Percentiles rank a stretch among this genome's conserved stretches.
phyloP scores from a whole-genome alignment of 92 coral and sea anemone species.

The Parazoanthus atlanticus region DNA sequence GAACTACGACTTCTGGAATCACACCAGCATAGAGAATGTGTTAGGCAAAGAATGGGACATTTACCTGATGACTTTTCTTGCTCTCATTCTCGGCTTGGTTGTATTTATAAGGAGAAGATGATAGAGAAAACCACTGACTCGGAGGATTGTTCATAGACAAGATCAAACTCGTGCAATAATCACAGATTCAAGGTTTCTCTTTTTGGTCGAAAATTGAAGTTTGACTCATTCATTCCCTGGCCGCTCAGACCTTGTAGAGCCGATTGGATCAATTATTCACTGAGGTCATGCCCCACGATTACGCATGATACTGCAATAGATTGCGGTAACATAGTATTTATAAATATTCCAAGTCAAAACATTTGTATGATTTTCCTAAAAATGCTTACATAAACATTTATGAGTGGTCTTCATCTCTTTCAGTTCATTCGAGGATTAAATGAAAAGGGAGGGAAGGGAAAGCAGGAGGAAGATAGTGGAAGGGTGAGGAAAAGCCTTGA shows the following conservation, averaged over 20 bases:
- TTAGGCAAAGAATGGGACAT: conserved; percentile 96
- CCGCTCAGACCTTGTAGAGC: background rate
- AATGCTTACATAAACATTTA: background rate
- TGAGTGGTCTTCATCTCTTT: background rate
- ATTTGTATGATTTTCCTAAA: background rate
- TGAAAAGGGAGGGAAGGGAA: background rate
- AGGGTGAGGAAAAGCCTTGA: too few species aligned
- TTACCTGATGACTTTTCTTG: conserved; percentile 86
- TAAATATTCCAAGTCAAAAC: background rate
- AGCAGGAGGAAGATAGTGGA: background rate
- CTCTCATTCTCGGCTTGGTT: conserved; percentile 81
- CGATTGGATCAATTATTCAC: background rate
- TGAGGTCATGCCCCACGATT: background rate
- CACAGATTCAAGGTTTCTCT: background rate
- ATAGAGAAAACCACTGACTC: background rate
- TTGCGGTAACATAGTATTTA: conserved; percentile 33
- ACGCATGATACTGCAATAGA: background rate
- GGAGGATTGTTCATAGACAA: background rate
- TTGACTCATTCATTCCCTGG: background rate
- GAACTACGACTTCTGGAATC: conserved; percentile 89
- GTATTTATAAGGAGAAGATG: conserved; percentile 82
- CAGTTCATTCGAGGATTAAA: background rate
- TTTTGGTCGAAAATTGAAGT: background rate
- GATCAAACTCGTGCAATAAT: background rate
- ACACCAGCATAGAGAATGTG: conserved; percentile 57